Evolutionary conservation across 2,888 invertebrate species (phyloP), one percentile per base, ranked within the genome.

Genomic region (Caenorhabditis uteleia): DNA sequence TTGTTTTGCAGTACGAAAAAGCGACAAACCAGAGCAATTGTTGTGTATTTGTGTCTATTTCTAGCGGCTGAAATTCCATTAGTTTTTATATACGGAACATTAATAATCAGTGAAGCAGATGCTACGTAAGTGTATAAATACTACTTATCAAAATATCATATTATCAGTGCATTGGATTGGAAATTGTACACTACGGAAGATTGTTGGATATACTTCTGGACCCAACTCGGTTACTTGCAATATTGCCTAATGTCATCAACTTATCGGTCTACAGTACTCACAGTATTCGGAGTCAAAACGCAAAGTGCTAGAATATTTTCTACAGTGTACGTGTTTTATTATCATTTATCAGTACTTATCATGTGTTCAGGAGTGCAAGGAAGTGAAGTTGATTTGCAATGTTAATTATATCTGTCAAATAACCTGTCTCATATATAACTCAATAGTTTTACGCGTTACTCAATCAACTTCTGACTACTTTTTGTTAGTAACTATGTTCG

Each of bases 101-200:
- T 36, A 8, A 26, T 48, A 4, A 36, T 48, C 18, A 48, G 47
- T 18, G 20, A 38, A 26, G 47, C 38, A 3, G 47, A 48, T 18
- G 36, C 38, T 27, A 26, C 25, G 47, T 48, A n/a, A 48, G 47
- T 33, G 21, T 38, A n/a, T n/a, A n/a, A n/a, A n/a, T n/a, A n/a
- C n/a, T n/a, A n/a, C n/a, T n/a, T n/a, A n/a, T n/a, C n/a, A n/a
- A n/a, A n/a, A n/a, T n/a, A n/a, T n/a, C n/a, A n/a, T n/a, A n/a
- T n/a, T n/a, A 25, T 23, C 25, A 40, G 40, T n/a, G 40, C 40
- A 3, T n/a, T 40, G 18, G 40, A 40, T 26, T 23, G 38, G 26
- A 14, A 20, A 8, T 18, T 48, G 38, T 48, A 48, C n/a, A 20
- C 27, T 16, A 18, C 18, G 6, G 38, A 48, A 26, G 47, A 48